phyloP scores from a whole-genome alignment of 2,888 invertebrate genomes.

The Pyrrhosoma nymphula region DNA sequence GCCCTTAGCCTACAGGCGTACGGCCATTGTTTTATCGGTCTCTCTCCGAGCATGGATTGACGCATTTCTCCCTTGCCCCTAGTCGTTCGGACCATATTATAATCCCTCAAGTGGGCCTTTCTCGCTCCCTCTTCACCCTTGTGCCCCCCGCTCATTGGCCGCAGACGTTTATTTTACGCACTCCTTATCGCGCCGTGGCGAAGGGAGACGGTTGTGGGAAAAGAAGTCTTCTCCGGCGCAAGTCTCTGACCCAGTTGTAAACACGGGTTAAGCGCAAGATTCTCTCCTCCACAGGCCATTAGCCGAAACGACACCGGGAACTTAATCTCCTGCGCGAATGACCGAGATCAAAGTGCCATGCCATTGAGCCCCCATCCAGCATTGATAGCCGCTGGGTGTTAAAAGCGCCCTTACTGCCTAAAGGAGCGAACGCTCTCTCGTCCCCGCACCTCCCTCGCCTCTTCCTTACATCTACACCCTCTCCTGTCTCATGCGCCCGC shows the following conservation, averaged over 20 bases:
- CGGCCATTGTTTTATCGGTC: slow-evolving; percentile 55
- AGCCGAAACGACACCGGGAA: slow-evolving; percentile 9
- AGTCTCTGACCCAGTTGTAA: slow-evolving; percentile 61
- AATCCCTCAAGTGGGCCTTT: slow-evolving; percentile 49
- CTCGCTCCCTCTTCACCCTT: neutral
- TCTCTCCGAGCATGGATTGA: slow-evolving; percentile 41
- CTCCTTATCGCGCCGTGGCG: slow-evolving; percentile 33
- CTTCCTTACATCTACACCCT: neutral
- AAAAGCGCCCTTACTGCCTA: slow-evolving; percentile 29
- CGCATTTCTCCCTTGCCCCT: slow-evolving; percentile 7
- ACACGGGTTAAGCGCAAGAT: slow-evolving; percentile 61
- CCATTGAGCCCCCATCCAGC: slow-evolving; percentile 43
- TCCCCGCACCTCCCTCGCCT: neutral
- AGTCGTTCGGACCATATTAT: slow-evolving; percentile 49
- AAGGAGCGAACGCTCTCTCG: neutral
- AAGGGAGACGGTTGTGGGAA: neutral
- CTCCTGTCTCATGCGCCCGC: neutral
- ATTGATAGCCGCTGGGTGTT: slow-evolving; percentile 42
- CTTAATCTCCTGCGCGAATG: slow-evolving; percentile 62
- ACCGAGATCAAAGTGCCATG: slow-evolving; percentile 64
- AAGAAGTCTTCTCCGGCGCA: slow-evolving; percentile 48
- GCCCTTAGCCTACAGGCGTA: slow-evolving; percentile 32
- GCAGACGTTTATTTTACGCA: slow-evolving; percentile 40
- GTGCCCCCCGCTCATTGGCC: neutral
- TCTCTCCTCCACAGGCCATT: slow-evolving; percentile 42